These are phyloP conservation scores for Coturnix japonica DNA, from an alignment of 2,113 vertebrate genomes.

Conservation along the genomic window DNA sequence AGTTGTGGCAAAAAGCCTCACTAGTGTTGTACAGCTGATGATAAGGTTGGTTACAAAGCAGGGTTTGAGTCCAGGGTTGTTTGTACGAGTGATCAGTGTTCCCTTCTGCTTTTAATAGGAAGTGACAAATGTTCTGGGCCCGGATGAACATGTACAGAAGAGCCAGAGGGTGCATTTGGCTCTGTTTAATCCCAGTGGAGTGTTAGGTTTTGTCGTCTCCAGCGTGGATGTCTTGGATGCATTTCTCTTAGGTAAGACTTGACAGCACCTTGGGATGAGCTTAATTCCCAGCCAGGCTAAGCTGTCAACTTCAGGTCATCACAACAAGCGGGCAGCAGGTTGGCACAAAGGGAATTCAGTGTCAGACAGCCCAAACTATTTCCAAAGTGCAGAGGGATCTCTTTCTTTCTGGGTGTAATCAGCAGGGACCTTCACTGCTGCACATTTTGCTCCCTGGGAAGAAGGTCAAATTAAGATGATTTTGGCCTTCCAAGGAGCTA, in stretches of 20 bases:
- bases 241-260: conserved; percentile 81
- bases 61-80: background rate
- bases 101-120: conserved; percentile 71
- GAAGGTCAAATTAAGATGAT: accelerated
- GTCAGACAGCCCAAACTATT: background rate
- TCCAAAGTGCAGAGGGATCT: background rate
- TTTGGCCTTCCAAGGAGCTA: background rate
- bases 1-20: background rate
- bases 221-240: conserved; percentile 71
- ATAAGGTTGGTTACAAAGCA: background rate
- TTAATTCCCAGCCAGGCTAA: background rate
- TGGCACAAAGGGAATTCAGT: background rate
- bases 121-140: conserved; percentile 82
- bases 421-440: background rate
- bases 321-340: background rate
- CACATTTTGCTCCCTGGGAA: background rate
- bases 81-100: background rate
- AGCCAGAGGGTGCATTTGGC: conserved; percentile 83
- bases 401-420: background rate
- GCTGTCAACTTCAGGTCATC: background rate
- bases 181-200: conserved; percentile 82
- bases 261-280: background rate
- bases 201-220: conserved; percentile 86
- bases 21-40: background rate
- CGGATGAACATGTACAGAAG: conserved; percentile 78